phyloP scores from a whole-genome alignment of 1,140 invertebrate species.

The Cydia amplana region DNA sequence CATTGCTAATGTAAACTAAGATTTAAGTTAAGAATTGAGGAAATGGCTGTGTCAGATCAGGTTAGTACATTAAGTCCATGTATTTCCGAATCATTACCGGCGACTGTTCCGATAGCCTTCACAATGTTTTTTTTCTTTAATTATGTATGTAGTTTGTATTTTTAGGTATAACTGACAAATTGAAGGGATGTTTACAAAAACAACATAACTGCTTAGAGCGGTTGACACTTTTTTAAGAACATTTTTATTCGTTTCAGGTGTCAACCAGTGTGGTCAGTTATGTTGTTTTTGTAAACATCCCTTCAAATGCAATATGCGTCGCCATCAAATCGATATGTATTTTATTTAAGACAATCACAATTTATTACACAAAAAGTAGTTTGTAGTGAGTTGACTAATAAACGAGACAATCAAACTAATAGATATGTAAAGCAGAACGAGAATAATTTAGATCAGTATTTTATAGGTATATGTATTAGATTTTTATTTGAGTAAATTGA shows the following conservation, averaged over 20 bases:
- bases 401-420: neutral
- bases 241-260: no score
- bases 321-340: conserved; percentile 18
- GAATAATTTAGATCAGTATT: neutral
- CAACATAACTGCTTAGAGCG: no score
- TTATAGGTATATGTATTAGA: no score
- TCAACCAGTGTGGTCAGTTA: no score
- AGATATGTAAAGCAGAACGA: neutral
- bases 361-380: conserved; percentile 31
- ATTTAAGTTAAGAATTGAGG: conserved; percentile 45
- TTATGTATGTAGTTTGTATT: neutral
- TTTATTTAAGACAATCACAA: conserved; percentile 26
- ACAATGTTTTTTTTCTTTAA: conserved; percentile 8
- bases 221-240: no score
- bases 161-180: conserved; percentile 12
- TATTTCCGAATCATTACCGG: neutral
- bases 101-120: conserved; percentile 8
- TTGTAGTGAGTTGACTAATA: conserved; percentile 12
- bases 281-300: no score
- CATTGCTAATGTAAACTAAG: conserved; percentile 53
- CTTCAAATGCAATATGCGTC: neutral
- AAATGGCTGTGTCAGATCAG: conserved; percentile 29
- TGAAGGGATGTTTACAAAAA: no score
- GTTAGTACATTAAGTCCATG: conserved; percentile 23
- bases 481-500: no score